Evolutionary conservation across 2,113 vertebrate species (phyloP), one percentile per base, ranked within the genome.

Genomic region (Addax nasomaculatus): DNA sequence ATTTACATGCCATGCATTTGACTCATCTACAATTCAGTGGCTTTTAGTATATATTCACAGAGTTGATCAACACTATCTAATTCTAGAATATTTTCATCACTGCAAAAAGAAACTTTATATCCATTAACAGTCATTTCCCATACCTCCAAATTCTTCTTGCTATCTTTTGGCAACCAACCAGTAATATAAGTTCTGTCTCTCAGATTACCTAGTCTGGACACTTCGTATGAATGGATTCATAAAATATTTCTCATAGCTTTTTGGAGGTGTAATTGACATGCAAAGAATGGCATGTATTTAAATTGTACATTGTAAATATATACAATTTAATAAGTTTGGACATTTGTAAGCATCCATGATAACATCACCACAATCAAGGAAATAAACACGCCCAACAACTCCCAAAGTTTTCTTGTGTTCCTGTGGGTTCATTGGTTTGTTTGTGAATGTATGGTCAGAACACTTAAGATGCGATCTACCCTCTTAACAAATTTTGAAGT

Each of bases 61-160:
- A 70, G 36, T 84, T 96, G 27, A 80, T 47, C 4, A 85, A 88
- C 25, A 92, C 60, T 84, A 85, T 55, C 15, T 96, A 76, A 89
- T 89, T 96, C 73, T 97, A 88, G 55, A 86, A 90, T 15, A 91
- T 67, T 97, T 86, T 96, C 47, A 70, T 91, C 39, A 89, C 21
- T 2, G 13, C 51, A 7, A 8, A 60, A 91, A 84, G 13, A 89
- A 97, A 81, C 27, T 55, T 4, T 51, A 57, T 90, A 30, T 81
- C 16, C 16, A 58, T 92, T 92, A 96, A 27, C 1, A 86, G 25
- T 62, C 47, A 81, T 64, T 70, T 23, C 21, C 30, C 14, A 83
- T 78, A n/a, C 36, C 53, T 93, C 27, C 53, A 93, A 90, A 83
- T 25, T 15, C 13, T 62, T 88, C 19, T 47, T 27, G 11, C 33